Evolutionary conservation across 2,888 invertebrate species (phyloP).

Genomic region (Pimpla rufipes): DNA sequence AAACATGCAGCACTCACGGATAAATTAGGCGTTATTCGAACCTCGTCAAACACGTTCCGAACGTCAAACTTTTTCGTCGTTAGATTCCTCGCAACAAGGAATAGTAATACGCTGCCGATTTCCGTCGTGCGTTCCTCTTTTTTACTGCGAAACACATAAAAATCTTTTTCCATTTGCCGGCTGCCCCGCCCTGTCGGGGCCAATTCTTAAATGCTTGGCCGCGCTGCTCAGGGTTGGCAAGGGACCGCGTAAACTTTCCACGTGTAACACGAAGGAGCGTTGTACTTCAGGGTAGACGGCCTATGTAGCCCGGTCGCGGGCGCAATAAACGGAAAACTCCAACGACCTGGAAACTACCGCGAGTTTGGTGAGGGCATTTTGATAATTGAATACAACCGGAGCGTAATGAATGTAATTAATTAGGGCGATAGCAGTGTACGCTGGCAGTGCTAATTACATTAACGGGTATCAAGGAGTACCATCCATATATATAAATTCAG

Average conservation of each 20-base stretch:
- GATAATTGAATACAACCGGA: constrained; percentile 37
- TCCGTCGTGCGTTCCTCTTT: neutral
- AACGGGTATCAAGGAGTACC: constrained; percentile 26
- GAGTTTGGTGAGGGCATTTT: constrained; percentile 24
- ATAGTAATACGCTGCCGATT: neutral
- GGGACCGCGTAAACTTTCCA: constrained; percentile 28
- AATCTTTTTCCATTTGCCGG: constrained; percentile 4
- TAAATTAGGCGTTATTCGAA: neutral
- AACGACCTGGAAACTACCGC: constrained; percentile 40
- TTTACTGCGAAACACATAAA: neutral
- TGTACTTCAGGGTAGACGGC: constrained; percentile 11
- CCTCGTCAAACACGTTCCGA: neutral
- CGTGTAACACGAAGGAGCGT: neutral
- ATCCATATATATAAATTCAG: neutral
- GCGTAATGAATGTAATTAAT: constrained; percentile 41
- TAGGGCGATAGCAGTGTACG: constrained; percentile 4
- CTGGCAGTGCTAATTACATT: constrained; percentile 29
- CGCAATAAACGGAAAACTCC: constrained; percentile 41
- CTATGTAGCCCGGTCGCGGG: constrained; percentile 1
- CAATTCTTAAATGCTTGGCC: constrained; percentile 17
- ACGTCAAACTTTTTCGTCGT: neutral
- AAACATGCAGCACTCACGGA: neutral
- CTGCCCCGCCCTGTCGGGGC: neutral
- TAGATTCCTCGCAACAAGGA: neutral
- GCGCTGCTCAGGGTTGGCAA: constrained; percentile 26